Conservation (phyloP, 1,140 invertebrate species). For the Eurosta solidaginis region DNA sequence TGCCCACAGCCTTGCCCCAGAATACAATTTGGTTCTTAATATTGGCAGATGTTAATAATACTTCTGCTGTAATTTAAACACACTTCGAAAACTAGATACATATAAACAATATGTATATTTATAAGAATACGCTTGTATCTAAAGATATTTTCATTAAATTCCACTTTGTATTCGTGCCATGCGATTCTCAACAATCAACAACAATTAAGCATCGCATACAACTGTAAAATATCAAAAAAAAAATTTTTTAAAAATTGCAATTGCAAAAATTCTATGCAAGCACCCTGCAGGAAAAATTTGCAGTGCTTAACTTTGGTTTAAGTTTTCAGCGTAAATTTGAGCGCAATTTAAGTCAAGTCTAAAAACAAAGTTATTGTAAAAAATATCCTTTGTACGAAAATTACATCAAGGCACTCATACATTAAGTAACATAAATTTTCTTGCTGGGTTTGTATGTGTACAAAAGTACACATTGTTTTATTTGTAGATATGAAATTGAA, state of each 20-base stretch:
- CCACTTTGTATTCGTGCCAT: constrained; percentile 20
- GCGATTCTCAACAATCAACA: constrained; percentile 2
- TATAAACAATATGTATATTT: too few relatives aligned
- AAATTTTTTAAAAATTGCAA: neutral
- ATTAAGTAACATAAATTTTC: too few relatives aligned
- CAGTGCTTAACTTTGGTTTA: neutral
- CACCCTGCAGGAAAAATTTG: neutral
- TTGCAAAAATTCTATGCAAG: neutral
- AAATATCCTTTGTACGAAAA: neutral
- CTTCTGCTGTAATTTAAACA: neutral
- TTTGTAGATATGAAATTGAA: neutral
- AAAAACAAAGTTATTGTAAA: neutral
- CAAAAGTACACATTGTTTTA: too few relatives aligned
- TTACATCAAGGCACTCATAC: too few relatives aligned
- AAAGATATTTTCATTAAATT: constrained; percentile 16
- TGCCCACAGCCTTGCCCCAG: neutral
- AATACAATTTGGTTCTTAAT: neutral
- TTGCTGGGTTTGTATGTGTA: too few relatives aligned
- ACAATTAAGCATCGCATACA: constrained; percentile 10
- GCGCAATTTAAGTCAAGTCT: too few relatives aligned
- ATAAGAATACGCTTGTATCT: neutral
- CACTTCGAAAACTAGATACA: too few relatives aligned
- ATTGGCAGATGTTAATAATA: constrained; percentile 11
- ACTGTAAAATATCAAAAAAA: neutral
- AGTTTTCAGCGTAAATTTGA: neutral